Base-by-base conservation (phyloP, 2,113 vertebrate species). In the Phylloscopus whistleri region DNA sequence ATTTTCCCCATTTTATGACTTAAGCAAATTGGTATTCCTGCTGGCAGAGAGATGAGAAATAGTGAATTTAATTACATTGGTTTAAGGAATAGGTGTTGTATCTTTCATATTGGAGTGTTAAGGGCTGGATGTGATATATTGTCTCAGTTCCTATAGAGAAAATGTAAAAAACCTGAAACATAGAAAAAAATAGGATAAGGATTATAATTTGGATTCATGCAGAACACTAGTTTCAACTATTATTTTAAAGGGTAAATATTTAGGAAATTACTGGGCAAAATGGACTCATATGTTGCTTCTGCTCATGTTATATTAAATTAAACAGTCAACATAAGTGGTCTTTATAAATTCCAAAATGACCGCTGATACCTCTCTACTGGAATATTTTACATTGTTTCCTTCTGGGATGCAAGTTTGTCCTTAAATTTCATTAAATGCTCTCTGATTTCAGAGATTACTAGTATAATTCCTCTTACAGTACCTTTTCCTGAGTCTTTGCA, bases 1-100 rank as follows among this genome's bases (percentile, higher is more conserved):
- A 39, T 88, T 88, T 86, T 93, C 15, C 22, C 10, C 33, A 46
- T 81, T 93, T 94, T 93, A 95, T 60, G 75, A 88, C 75, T 93
- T 43, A 69, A 80, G 31, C 6, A 91, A 94, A 89, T 89, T 84
- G 46, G 22, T 44, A 86, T 95, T 89, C 51, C 44, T 87, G 23
- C 28, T 39, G 46, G 41, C 63, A 92, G 43, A 24, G 28, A 62
- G 22, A 90, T 2, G 23, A 84, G 26, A 94, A 93, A 69, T 39
- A 80, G 43, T 55, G 46, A 27, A 74, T 93, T 93, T 93, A 84
- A 93, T 94, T 73, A 62, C 30, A 23, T 72, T 72, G 46, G 51
- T 73, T 88, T 90, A 83, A 93, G 23, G 37, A 82, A 72, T 33
- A 90, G 53, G 31, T 53, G 46, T 83, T 83, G 26, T 84, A 66